These are phyloP conservation scores for Schizopygopsis malacanthus DNA, from an alignment of 2,797 vertebrate genomes.

Conservation along the genomic window DNA sequence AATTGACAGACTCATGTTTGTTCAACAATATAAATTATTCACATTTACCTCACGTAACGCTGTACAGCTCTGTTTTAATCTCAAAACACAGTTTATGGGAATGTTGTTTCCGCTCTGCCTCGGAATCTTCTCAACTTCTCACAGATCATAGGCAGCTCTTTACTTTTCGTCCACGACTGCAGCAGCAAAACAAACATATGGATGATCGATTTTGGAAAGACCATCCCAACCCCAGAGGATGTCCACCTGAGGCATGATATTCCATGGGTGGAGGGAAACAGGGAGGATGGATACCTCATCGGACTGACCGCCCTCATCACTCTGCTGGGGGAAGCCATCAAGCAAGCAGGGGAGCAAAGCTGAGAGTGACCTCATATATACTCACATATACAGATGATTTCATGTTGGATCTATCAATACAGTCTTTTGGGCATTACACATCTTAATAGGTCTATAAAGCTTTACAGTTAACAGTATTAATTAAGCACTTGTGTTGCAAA, in stretches of 20 bases:
- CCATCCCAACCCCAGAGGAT: constrained; percentile 72
- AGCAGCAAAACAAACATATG: constrained; percentile 84
- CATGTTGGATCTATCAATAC: not conserved
- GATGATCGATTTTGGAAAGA: constrained; percentile 97
- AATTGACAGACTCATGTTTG: not conserved
- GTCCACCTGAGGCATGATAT: constrained; percentile 77
- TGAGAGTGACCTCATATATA: constrained; percentile 37
- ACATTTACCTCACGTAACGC: not conserved
- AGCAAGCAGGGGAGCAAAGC: constrained; percentile 57
- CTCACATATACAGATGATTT: constrained; percentile 14
- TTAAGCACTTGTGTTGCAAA: constrained; percentile 1
- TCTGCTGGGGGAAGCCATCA: constrained; percentile 76
- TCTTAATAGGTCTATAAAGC: not conserved
- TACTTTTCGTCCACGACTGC: constrained; percentile 89
- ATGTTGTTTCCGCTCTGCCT: not conserved
- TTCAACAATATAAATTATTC: not conserved
- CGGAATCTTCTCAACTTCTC: not conserved
- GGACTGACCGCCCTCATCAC: constrained; percentile 82
- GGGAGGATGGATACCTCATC: constrained; percentile 87
- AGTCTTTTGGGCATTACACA: not conserved
- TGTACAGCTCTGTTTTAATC: not conserved
- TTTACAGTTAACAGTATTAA: constrained; percentile 35
- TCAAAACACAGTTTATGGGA: not conserved
- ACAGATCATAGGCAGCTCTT: constrained; percentile 90
- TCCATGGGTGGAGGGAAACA: constrained; percentile 84